Conservation (phyloP, 2,113 vertebrate species). For the Chauna torquata region DNA sequence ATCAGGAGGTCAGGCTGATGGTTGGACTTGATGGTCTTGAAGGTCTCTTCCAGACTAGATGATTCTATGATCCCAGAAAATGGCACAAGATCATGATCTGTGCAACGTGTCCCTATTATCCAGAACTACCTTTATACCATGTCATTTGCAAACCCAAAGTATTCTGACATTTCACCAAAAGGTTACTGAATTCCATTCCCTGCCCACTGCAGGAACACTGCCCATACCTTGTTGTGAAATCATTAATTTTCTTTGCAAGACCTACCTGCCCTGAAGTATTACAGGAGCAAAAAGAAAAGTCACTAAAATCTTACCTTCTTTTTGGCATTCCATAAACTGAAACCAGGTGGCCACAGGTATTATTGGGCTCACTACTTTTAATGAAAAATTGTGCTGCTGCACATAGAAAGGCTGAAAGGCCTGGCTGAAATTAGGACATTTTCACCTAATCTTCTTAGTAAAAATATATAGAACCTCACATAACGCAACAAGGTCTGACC, state of each 20-base stretch:
- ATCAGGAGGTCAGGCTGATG: neutral
- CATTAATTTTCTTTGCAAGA: neutral
- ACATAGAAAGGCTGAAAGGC: neutral
- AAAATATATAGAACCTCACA: neutral
- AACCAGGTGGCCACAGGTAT: neutral
- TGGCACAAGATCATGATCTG: neutral
- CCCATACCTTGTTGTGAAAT: neutral
- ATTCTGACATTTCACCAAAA: neutral
- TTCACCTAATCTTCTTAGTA: neutral
- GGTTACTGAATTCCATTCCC: neutral
- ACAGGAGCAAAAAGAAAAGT: too few species aligned
- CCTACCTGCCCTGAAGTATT: neutral
- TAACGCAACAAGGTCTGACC: neutral
- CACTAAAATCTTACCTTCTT: neutral
- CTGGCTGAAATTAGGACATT: neutral
- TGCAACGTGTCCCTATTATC: neutral
- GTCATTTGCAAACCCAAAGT: neutral
- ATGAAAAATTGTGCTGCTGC: neutral
- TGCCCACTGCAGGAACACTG: neutral
- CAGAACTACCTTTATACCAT: neutral
- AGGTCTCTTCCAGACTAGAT: neutral
- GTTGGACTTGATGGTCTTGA: neutral
- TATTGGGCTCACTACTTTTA: neutral
- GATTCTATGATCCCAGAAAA: neutral
- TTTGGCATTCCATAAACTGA: neutral